A percentile compares a stretch with the other conserved stretches of the same genome.
Evolutionary conservation across 2,797 vertebrate genomes (phyloP).

Genomic region (Sebastes diaconus): DNA sequence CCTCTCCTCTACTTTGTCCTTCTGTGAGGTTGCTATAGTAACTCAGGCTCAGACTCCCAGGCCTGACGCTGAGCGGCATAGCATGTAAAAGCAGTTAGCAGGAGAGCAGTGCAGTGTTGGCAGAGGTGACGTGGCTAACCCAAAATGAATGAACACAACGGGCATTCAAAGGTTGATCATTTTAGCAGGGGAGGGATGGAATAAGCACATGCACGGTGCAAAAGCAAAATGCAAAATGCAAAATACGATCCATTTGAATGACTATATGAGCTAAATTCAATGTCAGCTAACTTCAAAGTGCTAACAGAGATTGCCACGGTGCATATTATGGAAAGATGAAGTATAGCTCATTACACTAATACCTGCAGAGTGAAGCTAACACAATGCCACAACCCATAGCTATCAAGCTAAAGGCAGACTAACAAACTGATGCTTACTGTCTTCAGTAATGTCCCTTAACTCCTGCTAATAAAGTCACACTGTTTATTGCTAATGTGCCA

Average conservation of each 20-base stretch:
- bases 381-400: background rate
- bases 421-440: background rate
- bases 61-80: slow-evolving; percentile 56
- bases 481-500: background rate
- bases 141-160: slow-evolving; percentile 49
- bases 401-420: background rate
- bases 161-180: slow-evolving; percentile 3
- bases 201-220: background rate
- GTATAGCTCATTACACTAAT: background rate
- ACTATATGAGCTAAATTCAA: background rate
- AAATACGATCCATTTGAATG: background rate
- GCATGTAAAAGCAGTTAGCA: slow-evolving; percentile 50
- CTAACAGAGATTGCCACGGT: background rate
- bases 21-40: slow-evolving; percentile 91
- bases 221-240: background rate
- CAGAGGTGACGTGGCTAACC: slow-evolving; percentile 63
- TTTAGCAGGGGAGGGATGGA: slow-evolving; percentile 5
- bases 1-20: slow-evolving; percentile 81
- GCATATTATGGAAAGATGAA: background rate
- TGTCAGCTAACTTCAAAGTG: background rate
- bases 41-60: slow-evolving; percentile 78
- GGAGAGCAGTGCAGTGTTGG: slow-evolving; percentile 57
- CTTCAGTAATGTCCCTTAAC: background rate
- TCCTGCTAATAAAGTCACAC: background rate
- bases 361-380: background rate